Percentiles rank a stretch among this genome's conserved stretches.
Conservation (phyloP, 2,797 vertebrate species). For the Octomys mimax region DNA sequence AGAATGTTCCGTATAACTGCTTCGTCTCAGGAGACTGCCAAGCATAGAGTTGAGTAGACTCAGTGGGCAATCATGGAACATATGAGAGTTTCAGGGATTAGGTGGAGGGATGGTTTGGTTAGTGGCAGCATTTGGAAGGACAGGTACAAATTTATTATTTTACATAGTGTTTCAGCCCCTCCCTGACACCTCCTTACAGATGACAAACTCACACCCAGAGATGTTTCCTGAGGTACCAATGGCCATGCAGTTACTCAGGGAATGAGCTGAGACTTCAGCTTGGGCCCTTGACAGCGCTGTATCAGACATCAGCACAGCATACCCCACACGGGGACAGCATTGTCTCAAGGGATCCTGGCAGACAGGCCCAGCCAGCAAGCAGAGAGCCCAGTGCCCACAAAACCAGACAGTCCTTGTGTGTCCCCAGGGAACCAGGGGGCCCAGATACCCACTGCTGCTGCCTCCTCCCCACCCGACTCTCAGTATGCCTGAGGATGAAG, state of each 20-base stretch:
- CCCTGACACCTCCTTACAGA: neutral
- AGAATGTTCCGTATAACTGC: neutral
- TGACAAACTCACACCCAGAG: neutral
- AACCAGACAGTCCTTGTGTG: neutral
- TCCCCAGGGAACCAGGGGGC: neutral
- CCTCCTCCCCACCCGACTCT: neutral
- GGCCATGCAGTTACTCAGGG: neutral
- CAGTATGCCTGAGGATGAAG: neutral
- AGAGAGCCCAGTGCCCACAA: neutral
- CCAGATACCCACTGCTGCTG: neutral
- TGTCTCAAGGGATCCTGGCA: neutral
- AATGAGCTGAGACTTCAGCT: neutral
- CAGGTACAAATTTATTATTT: neutral
- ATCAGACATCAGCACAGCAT: neutral
- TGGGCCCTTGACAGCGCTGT: fast-evolving
- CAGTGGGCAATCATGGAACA: neutral
- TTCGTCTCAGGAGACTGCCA: neutral
- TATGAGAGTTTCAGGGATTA: neutral
- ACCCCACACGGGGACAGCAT: neutral
- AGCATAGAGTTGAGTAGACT: neutral
- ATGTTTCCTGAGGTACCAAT: neutral
- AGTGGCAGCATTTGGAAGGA: neutral
- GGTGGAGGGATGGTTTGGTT: neutral
- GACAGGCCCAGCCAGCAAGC: neutral
- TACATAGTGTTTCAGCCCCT: neutral